phyloP scores from a whole-genome alignment of 2,888 invertebrate genomes.

The Macrosiphum euphorbiae region DNA sequence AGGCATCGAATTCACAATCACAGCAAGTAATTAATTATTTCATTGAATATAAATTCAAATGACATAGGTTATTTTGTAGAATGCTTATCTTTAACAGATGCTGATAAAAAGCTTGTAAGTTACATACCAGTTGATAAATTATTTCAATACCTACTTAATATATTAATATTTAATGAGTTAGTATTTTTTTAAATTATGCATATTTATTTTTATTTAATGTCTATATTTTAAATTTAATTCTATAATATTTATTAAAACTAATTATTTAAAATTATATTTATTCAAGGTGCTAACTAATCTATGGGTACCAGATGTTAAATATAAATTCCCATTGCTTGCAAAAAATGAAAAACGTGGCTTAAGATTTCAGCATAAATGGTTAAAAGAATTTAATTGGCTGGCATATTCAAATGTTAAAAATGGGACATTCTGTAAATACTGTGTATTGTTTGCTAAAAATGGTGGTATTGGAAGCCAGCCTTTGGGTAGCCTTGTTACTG shows the following conservation, averaged over 20 bases:
- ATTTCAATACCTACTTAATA: conserved; percentile 24
- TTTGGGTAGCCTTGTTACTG: conserved; percentile 14
- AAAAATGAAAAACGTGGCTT: conserved; percentile 27
- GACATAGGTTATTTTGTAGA: neutral
- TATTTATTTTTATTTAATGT: conserved; percentile 26
- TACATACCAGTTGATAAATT: conserved; percentile 22
- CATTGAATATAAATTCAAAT: neutral
- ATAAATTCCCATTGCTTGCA: conserved; percentile 15
- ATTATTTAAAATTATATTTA: neutral
- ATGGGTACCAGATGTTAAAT: conserved; percentile 10
- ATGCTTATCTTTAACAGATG: neutral
- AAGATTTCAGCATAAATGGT: conserved; percentile 31
- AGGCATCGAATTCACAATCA: conserved; percentile 15
- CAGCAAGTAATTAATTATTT: conserved; percentile 1
- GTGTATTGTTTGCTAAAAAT: too few species aligned
- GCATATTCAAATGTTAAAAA: conserved; percentile 23
- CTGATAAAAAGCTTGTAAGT: conserved; percentile 24
- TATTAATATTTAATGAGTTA: conserved; percentile 26
- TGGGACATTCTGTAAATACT: conserved; percentile 39
- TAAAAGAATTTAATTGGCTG: conserved; percentile 38
- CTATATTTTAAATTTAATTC: conserved; percentile 33
- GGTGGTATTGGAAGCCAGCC: neutral
- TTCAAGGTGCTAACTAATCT: conserved; percentile 1
- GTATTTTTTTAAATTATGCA: conserved; percentile 19
- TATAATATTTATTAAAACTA: conserved; percentile 22